phyloP scores from a whole-genome alignment of 1,140 invertebrate genomes.

The Pseudachorutes palmiensis region DNA sequence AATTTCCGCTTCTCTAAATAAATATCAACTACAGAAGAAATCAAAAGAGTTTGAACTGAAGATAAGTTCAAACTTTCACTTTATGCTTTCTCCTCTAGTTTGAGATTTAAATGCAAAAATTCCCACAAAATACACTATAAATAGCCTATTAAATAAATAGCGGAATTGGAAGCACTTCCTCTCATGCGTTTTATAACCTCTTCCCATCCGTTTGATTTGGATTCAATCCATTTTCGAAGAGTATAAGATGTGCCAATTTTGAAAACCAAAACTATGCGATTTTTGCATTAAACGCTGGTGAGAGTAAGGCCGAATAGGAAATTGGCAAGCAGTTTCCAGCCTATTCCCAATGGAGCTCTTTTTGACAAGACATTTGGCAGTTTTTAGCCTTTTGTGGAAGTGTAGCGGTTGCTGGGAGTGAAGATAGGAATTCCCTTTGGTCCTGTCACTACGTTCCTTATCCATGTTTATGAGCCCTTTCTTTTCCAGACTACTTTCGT shows the following conservation, averaged over 20 bases:
- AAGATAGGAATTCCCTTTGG: not conserved
- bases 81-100: not conserved
- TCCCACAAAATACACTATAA: not conserved
- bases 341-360: not conserved
- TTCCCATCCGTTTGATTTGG: no score
- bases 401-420: no score
- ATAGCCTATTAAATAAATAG: not conserved
- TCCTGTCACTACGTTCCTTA: not conserved
- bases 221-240: no score
- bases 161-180: not conserved
- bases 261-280: no score
- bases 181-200: no score
- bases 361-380: not conserved
- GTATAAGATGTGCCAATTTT: no score
- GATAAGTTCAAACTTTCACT: slow-evolving; percentile 2
- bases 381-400: not conserved
- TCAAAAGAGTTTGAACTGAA: no score
- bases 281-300: no score
- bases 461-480: not conserved
- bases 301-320: no score
- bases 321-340: not conserved
- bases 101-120: not conserved
- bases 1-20: no score
- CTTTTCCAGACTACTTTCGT: not conserved
- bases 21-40: no score